Percentiles rank a stretch among this genome's conserved stretches.
Conservation (phyloP, 2,888 invertebrate species). For the Tolmerus cingulatus region DNA sequence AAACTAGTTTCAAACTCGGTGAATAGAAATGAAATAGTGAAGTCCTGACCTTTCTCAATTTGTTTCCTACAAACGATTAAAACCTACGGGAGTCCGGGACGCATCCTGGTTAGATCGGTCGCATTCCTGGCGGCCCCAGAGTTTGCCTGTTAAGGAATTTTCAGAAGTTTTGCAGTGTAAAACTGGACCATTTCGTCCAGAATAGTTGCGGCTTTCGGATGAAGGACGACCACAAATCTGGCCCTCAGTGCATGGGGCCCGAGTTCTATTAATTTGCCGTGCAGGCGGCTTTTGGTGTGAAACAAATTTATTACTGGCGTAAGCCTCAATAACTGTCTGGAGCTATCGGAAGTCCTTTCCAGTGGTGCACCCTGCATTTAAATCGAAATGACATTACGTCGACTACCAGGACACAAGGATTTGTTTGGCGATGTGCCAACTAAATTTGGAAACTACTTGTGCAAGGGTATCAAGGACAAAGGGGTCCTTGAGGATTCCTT, state of each 20-base stretch:
- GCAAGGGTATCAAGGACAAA: conserved; percentile 8
- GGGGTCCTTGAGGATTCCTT: background rate
- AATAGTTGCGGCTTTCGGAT: background rate
- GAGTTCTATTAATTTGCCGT: conserved; percentile 21
- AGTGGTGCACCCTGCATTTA: background rate
- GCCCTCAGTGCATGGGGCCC: background rate
- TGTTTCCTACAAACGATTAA: background rate
- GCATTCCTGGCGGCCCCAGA: background rate
- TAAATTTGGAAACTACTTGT: conserved; percentile 13
- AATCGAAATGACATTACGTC: conserved; percentile 24
- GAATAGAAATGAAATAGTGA: conserved; percentile 18
- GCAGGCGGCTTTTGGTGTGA: background rate
- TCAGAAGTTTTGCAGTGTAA: background rate
- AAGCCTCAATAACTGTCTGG: conserved; percentile 26
- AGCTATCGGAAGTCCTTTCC: background rate
- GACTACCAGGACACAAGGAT: background rate
- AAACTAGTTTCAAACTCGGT: conserved; percentile 1
- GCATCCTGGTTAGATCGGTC: background rate
- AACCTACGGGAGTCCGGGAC: background rate
- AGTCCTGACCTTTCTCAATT: background rate
- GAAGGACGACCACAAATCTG: background rate
- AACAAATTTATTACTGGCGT: conserved; percentile 25
- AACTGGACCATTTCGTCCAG: background rate
- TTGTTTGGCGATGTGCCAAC: conserved; percentile 18
- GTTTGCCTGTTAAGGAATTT: conserved; percentile 8